Conservation (phyloP, 2,113 vertebrate genomes). For the Ardeotis arabs region DNA sequence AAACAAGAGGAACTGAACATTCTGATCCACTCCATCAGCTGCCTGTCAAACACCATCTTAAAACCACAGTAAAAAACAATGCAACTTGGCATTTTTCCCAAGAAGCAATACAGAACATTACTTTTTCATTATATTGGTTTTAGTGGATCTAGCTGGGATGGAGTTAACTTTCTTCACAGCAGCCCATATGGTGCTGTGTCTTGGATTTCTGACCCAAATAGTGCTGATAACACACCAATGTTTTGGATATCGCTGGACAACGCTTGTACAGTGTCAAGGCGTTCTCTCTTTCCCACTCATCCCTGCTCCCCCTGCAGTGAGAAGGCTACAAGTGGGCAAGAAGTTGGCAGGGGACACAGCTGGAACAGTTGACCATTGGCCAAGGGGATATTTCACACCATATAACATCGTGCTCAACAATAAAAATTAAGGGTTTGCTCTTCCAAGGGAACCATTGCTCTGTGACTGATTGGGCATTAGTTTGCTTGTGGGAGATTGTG, state of each 20-base stretch:
- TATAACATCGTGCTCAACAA: too few relatives aligned
- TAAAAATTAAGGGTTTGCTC: too few relatives aligned
- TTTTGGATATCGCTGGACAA: not conserved
- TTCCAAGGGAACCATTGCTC: not conserved
- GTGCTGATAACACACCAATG: not conserved
- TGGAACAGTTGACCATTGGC: too few relatives aligned
- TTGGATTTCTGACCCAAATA: not conserved
- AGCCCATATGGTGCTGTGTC: not conserved
- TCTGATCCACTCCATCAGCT: not conserved
- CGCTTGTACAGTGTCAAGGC: not conserved
- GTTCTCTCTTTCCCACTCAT: not conserved
- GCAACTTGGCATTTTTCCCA: not conserved
- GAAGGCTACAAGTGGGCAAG: not conserved
- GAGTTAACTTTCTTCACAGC: not conserved
- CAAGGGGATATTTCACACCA: too few relatives aligned
- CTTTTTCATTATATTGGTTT: not conserved
- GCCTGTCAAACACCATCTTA: not conserved
- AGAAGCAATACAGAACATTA: not conserved
- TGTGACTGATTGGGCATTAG: not conserved
- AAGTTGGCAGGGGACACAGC: not conserved
- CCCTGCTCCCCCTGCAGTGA: fast-evolving
- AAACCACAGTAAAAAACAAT: not conserved
- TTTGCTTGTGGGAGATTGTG: not conserved
- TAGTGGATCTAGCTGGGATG: not conserved
- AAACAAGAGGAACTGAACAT: not conserved